phyloP scores from a whole-genome alignment of 2,888 invertebrate species.

The Drosophila maculinotata region DNA sequence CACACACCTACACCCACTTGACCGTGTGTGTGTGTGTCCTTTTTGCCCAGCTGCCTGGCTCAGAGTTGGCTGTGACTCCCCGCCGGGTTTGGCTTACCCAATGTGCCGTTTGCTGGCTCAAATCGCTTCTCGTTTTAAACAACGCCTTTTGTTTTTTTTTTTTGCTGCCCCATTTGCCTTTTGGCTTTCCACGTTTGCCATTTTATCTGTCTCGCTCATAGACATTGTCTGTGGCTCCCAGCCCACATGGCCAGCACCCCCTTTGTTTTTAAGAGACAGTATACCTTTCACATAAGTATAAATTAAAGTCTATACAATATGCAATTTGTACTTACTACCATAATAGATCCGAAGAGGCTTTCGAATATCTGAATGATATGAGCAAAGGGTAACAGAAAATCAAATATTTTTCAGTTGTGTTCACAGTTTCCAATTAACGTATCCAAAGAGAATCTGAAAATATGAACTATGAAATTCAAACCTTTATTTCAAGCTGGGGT shows the following conservation, averaged over 20 bases:
- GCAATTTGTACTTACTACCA: not conserved
- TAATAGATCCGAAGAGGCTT: not conserved
- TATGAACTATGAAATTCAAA: no score
- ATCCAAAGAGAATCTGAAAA: no score
- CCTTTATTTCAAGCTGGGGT: no score
- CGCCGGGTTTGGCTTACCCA: conserved; percentile 72
- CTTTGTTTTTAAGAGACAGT: not conserved
- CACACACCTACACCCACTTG: conserved; percentile 49
- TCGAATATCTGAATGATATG: not conserved
- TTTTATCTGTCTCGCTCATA: conserved; percentile 45
- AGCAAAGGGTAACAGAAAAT: no score
- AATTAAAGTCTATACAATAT: conserved; percentile 26
- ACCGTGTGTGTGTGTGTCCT: conserved; percentile 36
- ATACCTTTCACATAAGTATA: conserved; percentile 1
- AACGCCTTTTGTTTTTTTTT: conserved; percentile 60
- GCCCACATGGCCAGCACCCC: conserved; percentile 27
- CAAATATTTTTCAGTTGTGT: no score
- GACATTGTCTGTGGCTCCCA: conserved; percentile 43
- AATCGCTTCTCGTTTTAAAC: conserved; percentile 69
- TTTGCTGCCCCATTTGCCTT: conserved; percentile 29
- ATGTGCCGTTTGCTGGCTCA: conserved; percentile 67
- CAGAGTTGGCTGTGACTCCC: conserved; percentile 43
- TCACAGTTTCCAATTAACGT: no score
- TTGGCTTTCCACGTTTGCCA: conserved; percentile 37
- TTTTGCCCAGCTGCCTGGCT: conserved; percentile 23